Evolutionary conservation across 2,888 invertebrate species (phyloP).

Genomic region (Drosophila neotestacea): DNA sequence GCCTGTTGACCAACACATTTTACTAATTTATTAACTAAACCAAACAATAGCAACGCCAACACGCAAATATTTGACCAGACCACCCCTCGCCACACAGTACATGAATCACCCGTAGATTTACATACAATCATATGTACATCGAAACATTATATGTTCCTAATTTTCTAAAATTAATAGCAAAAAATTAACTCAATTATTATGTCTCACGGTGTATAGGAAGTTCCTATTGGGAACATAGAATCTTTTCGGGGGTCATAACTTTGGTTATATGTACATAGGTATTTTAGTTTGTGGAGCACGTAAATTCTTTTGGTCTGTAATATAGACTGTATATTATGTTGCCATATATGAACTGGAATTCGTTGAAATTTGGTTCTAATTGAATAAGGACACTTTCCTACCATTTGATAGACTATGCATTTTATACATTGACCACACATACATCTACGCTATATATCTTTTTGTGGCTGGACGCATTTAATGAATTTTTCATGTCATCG

Average conservation of each 20-base stretch:
- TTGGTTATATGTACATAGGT: no score
- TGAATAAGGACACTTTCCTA: background rate
- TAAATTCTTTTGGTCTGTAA: no score
- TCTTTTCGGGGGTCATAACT: background rate
- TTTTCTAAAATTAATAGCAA: constrained; percentile 21
- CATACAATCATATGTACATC: no score
- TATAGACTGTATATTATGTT: background rate
- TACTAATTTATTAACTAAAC: constrained; percentile 77
- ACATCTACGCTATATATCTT: constrained; percentile 16
- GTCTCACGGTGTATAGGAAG: background rate
- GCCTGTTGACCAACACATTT: constrained; percentile 58
- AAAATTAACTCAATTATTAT: constrained; percentile 21
- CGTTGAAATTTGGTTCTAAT: constrained; percentile 32
- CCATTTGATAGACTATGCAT: constrained; percentile 4
- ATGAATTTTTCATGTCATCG: constrained; percentile 73
- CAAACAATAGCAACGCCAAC: constrained; percentile 47
- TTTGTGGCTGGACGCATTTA: constrained; percentile 70
- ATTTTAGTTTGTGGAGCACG: no score
- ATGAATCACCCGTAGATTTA: constrained; percentile 4
- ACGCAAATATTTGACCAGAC: constrained; percentile 64
- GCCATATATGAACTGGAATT: constrained; percentile 10
- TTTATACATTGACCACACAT: constrained; percentile 3
- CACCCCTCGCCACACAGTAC: constrained; percentile 1
- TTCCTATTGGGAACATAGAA: no score
- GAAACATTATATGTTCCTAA: constrained; percentile 12